phyloP scores from a whole-genome alignment of 1,140 invertebrate species.

The Euura lappo region DNA sequence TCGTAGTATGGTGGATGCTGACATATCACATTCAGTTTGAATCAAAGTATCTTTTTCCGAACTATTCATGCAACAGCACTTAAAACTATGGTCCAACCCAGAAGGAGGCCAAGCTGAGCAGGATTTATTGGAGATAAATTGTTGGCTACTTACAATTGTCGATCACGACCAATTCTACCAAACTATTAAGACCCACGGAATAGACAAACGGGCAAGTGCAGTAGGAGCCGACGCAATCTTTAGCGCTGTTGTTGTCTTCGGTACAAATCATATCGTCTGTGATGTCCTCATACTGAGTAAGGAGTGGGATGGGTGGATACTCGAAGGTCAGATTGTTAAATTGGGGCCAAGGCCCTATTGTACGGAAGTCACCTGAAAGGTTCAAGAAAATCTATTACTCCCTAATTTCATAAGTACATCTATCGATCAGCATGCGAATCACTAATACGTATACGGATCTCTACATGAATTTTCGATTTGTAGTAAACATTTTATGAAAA shows the following conservation, averaged over 20 bases:
- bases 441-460: too few species aligned
- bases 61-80: too few species aligned
- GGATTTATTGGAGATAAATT: neutral
- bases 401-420: neutral
- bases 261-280: slow-evolving; percentile 26
- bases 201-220: slow-evolving; percentile 30
- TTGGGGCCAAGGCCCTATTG: slow-evolving; percentile 30
- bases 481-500: too few species aligned
- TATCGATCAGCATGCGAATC: neutral
- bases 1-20: too few species aligned
- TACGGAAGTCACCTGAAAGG: slow-evolving; percentile 23
- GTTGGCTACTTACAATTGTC: slow-evolving; percentile 7
- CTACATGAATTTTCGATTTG: too few species aligned
- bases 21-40: too few species aligned
- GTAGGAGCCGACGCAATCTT: slow-evolving; percentile 24
- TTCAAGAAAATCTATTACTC: neutral
- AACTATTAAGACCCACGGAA: slow-evolving; percentile 20
- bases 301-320: slow-evolving; percentile 28
- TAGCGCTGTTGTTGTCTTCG: slow-evolving; percentile 20
- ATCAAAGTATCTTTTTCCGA: too few species aligned
- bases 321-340: slow-evolving; percentile 33
- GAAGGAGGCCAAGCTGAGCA: too few species aligned
- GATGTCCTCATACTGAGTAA: slow-evolving; percentile 26
- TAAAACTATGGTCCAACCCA: too few species aligned
- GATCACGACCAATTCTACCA: slow-evolving; percentile 31